Base-by-base conservation (phyloP, 2,888 invertebrate species). In the Myathropa florea region DNA sequence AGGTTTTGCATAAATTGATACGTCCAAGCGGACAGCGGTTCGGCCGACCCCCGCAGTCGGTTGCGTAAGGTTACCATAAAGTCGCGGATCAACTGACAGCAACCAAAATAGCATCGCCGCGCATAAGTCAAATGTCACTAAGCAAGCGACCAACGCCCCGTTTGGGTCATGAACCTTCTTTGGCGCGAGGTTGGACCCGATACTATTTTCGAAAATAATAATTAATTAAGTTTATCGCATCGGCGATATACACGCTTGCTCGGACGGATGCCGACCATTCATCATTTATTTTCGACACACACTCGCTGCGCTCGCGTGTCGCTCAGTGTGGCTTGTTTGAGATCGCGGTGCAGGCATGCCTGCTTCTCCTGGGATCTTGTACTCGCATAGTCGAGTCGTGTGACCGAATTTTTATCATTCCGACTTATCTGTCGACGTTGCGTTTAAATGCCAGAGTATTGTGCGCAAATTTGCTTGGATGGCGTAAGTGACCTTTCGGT, bases 151-250 rank as follows among this genome's bases (percentile, higher is more conserved):
- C 68, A 81, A 73, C 73, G 81, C 85, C 77, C 73, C 28, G 53
- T 78, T 70, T 53, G 64, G 82, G 77, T 85, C 82, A 53, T 85
- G 61, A 53, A 70, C 81, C 77, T 85, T 81, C 33, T 61, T 39
- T 30, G 78, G 57, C 72, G 65, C n/a, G 18, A 46, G 46, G 46
- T 64, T 75, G 28, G 68, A 21, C 64, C 1, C 14, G 9, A 14
- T 46, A n/a, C 18, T 46, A 18, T 46, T 46, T 18, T 46, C 46
- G 46, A 46, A 46, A 46, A 46, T 46, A 46, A 63, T 59, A 73
- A 68, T 79, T 71, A 67, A 80, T 80, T 77, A 79, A 63, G 61
- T n/a, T 70, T 75, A 76, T 84, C 65, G 55, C 65, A 71, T 61
- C 61, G 24, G 30, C 65, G 73, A 80, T 59, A 81, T 36, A 28